Evolutionary conservation across 2,113 vertebrate species (phyloP).

Genomic region (Connochaetes taurinus): DNA sequence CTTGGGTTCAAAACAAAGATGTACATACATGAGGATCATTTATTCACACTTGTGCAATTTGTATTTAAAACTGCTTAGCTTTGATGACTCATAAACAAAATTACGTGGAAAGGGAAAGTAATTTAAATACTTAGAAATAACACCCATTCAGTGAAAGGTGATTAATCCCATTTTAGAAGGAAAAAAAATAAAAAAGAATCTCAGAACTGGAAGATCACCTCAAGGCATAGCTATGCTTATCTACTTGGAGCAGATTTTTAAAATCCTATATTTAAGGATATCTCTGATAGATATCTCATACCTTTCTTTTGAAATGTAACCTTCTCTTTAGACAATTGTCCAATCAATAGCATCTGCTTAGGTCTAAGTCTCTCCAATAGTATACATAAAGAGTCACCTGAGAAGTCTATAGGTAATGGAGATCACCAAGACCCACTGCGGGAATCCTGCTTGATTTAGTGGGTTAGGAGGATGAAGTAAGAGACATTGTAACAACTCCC

Average conservation of each 20-base stretch:
- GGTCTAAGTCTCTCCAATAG: neutral
- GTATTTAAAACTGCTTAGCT: conserved; percentile 10
- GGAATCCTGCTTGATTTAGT: neutral
- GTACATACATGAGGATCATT: neutral
- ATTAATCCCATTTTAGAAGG: conserved; percentile 37
- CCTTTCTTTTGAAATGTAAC: neutral
- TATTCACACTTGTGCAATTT: neutral
- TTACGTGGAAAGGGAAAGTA: neutral
- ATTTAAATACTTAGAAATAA: conserved; percentile 45
- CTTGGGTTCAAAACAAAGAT: neutral
- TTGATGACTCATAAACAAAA: conserved; percentile 16
- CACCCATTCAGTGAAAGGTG: neutral
- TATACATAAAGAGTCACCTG: neutral
- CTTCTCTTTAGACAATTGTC: neutral
- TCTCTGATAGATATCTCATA: conserved; percentile 13
- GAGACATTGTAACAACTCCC: neutral
- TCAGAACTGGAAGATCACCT: conserved; percentile 47
- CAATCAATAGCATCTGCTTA: neutral
- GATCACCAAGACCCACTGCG: neutral
- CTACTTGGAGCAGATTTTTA: neutral
- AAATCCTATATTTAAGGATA: conserved; percentile 37
- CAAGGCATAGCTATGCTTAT: conserved; percentile 38
- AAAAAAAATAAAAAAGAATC: neutral
- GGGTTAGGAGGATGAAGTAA: neutral
- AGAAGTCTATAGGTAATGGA: neutral